Conservation (phyloP, 2,797 vertebrate species). For the Propithecus deckenii region DNA sequence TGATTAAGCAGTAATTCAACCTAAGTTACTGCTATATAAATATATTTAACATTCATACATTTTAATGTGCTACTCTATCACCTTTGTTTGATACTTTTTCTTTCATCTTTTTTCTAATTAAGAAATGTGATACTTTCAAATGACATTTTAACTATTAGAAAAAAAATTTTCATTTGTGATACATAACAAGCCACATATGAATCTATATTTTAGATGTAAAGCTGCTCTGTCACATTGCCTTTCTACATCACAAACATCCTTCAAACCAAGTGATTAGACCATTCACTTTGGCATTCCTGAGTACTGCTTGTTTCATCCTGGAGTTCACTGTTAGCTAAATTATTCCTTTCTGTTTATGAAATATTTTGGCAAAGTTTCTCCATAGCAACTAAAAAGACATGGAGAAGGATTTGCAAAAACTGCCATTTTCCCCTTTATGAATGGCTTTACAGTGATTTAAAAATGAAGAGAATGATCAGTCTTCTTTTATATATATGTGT, state of each 20-base stretch:
- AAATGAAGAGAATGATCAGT: background rate
- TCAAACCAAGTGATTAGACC: slow-evolving; percentile 58
- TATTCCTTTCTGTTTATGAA: slow-evolving; percentile 10
- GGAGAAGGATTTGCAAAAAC: slow-evolving; percentile 65
- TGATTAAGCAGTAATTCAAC: slow-evolving; percentile 74
- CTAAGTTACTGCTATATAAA: slow-evolving; percentile 49
- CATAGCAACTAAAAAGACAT: slow-evolving; percentile 72
- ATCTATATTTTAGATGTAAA: slow-evolving; percentile 49
- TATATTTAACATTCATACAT: slow-evolving; percentile 61
- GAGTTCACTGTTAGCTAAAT: slow-evolving; percentile 65
- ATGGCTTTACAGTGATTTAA: slow-evolving; percentile 52
- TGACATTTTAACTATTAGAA: slow-evolving; percentile 38
- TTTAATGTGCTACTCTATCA: slow-evolving; percentile 25
- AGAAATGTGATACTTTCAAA: slow-evolving; percentile 28
- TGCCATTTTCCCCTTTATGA: slow-evolving; percentile 50
- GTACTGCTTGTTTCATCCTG: slow-evolving; percentile 45
- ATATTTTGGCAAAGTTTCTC: slow-evolving; percentile 64
- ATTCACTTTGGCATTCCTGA: slow-evolving; percentile 44
- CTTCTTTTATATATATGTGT: too few relatives aligned
- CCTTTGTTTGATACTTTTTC: slow-evolving; percentile 59
- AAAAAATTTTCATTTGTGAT: slow-evolving; percentile 6
- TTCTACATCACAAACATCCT: slow-evolving; percentile 54
- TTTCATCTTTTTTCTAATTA: slow-evolving; percentile 15
- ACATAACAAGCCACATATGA: background rate
- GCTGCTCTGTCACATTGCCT: background rate